Evolutionary conservation across 2,113 vertebrate genomes (phyloP), one percentile per base, ranked within the genome.

Genomic region (Microcebus tavaratra): DNA sequence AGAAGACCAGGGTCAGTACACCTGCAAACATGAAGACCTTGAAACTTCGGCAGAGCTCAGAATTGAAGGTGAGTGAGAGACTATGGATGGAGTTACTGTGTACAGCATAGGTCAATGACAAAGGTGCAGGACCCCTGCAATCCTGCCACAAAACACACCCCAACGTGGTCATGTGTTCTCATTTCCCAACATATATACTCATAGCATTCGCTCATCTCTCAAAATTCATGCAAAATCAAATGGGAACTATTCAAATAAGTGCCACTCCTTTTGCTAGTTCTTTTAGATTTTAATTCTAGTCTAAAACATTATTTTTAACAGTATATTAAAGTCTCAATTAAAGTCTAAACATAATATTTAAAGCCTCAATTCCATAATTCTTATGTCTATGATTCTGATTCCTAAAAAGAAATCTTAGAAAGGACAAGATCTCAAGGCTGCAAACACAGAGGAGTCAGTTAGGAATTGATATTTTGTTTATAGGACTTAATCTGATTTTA

Each of bases 1-100:
- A 6, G 99, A 99, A 98, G 99, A 99, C 98, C 99, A 99, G 96
- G 99, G 99, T 83, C 98, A 98, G 78, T 99, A 99, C 91, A 98
- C 99, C 98, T 99, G 99, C 99, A 99, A 97, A 88, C 99, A 99
- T 97, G 98, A 99, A 97, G 98, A 98, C 98, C 98, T 99, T 92
- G 99, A 99, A 98, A 99, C 99, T 36, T 98, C 99, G 0, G 99
- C 99, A 83, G 99, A 99, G 96, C 99, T 99, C 97, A 99, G 98
- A 96, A 99, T 99, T 36, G 99, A 99, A 99, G 99, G 99, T 99
- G 98, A 96, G 99, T 99, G 97, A 97, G 79, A 82, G 39, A 89
- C 29, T 42, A 5, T 61, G 42, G 90, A 4, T n/a, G 21, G 39
- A 68, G 25, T 27, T 11, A 5, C 4, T 36, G 39, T 27, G 0